These are phyloP conservation scores for Candidula unifasciata DNA, from an alignment of 2,888 invertebrate species.

Conservation along the genomic window DNA sequence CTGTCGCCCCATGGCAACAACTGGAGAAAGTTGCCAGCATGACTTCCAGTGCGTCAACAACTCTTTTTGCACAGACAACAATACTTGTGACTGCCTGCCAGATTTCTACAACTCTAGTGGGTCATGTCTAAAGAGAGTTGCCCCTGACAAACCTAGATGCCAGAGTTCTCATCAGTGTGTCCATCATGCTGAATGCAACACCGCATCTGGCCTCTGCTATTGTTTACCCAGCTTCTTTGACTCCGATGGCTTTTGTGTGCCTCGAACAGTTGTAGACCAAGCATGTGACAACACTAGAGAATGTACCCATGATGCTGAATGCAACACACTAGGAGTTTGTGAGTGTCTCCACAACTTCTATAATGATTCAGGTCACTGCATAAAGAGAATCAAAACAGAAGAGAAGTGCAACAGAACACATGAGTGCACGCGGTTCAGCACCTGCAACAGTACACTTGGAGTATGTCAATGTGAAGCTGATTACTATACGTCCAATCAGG, in stretches of 20 bases:
- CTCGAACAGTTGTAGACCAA: neutral
- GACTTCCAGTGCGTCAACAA: conserved; percentile 37
- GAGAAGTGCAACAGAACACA: conserved; percentile 1
- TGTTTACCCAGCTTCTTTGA: conserved; percentile 25
- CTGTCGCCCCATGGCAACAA: conserved; percentile 27
- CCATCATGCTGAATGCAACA: conserved; percentile 46
- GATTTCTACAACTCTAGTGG: conserved; percentile 50
- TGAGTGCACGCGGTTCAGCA: conserved; percentile 17
- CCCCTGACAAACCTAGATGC: conserved; percentile 23
- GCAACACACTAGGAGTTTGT: neutral
- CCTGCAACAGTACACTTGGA: neutral
- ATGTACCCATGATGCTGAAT: conserved; percentile 15
- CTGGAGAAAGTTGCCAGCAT: conserved; percentile 38
- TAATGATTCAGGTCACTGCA: conserved; percentile 26
- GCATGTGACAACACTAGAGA: conserved; percentile 5
- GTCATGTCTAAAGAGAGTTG: conserved; percentile 28
- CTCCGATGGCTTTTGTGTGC: neutral
- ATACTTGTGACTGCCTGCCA: conserved; percentile 49
- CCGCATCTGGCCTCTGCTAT: conserved; percentile 15
- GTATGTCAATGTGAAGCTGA: conserved; percentile 19
- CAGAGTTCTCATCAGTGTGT: conserved; percentile 35
- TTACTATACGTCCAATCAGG: conserved; percentile 11
- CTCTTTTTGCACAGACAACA: conserved; percentile 29
- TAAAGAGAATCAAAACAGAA: neutral
- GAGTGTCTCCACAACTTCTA: conserved; percentile 18